Evolutionary conservation across 2,888 invertebrate genomes (phyloP).

Genomic region (Habrosyne pyritoides): DNA sequence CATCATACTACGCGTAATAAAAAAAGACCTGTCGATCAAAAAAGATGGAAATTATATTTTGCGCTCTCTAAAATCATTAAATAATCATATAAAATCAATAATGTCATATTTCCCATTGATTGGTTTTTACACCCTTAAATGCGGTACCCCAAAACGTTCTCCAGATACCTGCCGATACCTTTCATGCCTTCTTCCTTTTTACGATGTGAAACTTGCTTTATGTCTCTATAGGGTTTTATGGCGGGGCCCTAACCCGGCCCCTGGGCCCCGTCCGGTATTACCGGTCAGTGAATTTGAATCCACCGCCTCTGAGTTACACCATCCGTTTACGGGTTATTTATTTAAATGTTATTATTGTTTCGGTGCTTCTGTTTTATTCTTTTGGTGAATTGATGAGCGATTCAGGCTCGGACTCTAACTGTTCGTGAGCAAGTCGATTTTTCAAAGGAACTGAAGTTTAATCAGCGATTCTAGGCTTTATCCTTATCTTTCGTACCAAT

Average conservation of each 20-base stretch:
- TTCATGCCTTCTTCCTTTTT: constrained; percentile 28
- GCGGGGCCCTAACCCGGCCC: constrained; percentile 17
- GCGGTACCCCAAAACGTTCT: constrained; percentile 31
- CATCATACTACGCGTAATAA: too few relatives aligned
- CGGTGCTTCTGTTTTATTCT: constrained; percentile 19
- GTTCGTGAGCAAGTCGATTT: not conserved
- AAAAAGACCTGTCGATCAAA: not conserved
- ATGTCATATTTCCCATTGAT: too few relatives aligned
- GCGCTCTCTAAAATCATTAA: too few relatives aligned
- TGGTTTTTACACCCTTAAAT: not conserved
- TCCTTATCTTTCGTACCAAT: too few relatives aligned
- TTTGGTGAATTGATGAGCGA: not conserved
- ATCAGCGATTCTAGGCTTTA: too few relatives aligned
- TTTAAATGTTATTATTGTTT: constrained; percentile 47
- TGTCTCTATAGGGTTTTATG: constrained; percentile 33
- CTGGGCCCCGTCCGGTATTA: constrained; percentile 15
- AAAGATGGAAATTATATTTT: not conserved
- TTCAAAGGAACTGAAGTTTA: too few relatives aligned
- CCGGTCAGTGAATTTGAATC: constrained; percentile 28
- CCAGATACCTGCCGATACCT: constrained; percentile 30
- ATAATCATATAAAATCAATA: too few relatives aligned
- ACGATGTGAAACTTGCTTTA: constrained; percentile 41
- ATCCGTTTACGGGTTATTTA: constrained; percentile 31
- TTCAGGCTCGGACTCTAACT: too few relatives aligned
- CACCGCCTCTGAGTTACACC: constrained; percentile 5